phyloP scores from a whole-genome alignment of 1,140 invertebrate species.

The Drosophila leontia region DNA sequence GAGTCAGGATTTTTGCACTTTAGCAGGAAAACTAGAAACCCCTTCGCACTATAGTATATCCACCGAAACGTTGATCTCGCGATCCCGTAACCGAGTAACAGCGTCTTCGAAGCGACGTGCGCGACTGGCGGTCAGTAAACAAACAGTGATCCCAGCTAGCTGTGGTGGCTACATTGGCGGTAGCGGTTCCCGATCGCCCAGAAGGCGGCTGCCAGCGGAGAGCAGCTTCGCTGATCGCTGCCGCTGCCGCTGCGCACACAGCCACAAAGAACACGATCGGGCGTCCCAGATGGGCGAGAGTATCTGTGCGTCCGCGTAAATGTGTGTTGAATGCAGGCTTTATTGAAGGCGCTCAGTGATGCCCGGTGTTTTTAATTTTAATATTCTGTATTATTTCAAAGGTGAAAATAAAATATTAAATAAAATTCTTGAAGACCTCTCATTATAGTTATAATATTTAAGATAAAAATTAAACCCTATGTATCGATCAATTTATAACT shows the following conservation, averaged over 20 bases:
- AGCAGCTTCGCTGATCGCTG: slow-evolving; percentile 27
- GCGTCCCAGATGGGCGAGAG: slow-evolving; percentile 57
- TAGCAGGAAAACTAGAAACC: slow-evolving; percentile 4
- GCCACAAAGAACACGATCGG: slow-evolving; percentile 69
- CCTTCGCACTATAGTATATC: slow-evolving; percentile 12
- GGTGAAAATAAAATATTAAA: neutral
- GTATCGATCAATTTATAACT: neutral
- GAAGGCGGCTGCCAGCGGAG: slow-evolving; percentile 54
- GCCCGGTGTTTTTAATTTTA: neutral
- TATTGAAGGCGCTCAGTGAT: slow-evolving; percentile 43
- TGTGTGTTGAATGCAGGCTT: slow-evolving; percentile 66
- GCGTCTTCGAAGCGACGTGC: slow-evolving; percentile 78
- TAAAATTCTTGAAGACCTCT: neutral
- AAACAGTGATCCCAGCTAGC: slow-evolving; percentile 72
- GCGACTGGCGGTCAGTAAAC: slow-evolving; percentile 72
- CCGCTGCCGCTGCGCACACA: slow-evolving; percentile 25
- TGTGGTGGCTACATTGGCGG: slow-evolving; percentile 27
- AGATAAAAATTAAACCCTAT: neutral
- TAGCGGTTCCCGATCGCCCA: slow-evolving; percentile 52
- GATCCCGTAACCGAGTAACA: slow-evolving; percentile 59
- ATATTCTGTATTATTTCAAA: neutral
- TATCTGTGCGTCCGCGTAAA: slow-evolving; percentile 18
- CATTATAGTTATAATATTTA: no score
- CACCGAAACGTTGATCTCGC: slow-evolving; percentile 30
- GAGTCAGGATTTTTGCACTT: slow-evolving; percentile 22